Evolutionary conservation across 2,113 vertebrate species (phyloP).

Genomic region (Corythornis vintsioides): DNA sequence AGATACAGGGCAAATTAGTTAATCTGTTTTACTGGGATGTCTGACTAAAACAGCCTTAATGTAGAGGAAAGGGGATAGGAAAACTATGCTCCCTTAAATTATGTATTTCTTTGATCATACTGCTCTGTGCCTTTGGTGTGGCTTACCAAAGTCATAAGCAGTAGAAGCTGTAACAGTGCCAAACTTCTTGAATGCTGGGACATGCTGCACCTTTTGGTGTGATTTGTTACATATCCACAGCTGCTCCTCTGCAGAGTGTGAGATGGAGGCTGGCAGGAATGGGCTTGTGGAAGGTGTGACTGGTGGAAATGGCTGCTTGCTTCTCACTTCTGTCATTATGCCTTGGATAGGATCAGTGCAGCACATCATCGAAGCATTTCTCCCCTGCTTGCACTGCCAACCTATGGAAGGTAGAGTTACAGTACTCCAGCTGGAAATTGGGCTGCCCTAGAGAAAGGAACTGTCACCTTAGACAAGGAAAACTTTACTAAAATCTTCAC

Average conservation of each 20-base stretch:
- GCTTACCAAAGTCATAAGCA: not conserved
- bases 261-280: conserved; percentile 21
- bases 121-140: not conserved
- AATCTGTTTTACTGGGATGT: not conserved
- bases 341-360: not conserved
- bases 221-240: not conserved
- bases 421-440: not conserved
- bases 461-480: not conserved
- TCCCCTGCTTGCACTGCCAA: not conserved
- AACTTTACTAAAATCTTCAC: not conserved
- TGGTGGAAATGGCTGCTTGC: not conserved
- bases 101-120: not conserved
- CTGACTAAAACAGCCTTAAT: not conserved
- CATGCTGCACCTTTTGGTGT: conserved; percentile 27
- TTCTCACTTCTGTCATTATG: not conserved
- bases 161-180: not conserved
- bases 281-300: conserved; percentile 28
- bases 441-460: not conserved
- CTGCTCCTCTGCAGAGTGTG: not conserved
- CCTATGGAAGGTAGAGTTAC: not conserved
- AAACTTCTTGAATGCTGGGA: not conserved
- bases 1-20: not conserved
- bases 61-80: not conserved
- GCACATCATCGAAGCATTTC: accelerated
- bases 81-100: not conserved